Conservation (phyloP, 2,113 vertebrate genomes). For the Rhadina sibilatrix region DNA sequence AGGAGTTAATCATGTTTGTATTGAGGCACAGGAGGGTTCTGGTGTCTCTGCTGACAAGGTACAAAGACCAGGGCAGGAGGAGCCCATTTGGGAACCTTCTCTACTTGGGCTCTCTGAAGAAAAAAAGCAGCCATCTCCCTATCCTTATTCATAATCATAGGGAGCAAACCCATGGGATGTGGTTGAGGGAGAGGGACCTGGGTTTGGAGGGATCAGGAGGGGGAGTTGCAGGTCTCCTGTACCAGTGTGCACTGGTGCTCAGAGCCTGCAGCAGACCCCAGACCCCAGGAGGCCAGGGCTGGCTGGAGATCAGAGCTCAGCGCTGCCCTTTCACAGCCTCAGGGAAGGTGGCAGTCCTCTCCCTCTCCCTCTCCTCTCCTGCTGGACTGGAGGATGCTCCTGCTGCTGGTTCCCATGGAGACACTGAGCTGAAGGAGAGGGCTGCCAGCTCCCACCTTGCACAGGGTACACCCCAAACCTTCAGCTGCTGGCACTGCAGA, state of each 20-base stretch:
- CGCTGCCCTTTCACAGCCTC: not conserved
- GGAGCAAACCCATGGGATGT: not conserved
- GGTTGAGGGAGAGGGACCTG: not conserved
- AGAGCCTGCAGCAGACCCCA: not conserved
- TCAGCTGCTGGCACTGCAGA: not conserved
- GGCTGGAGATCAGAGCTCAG: not conserved
- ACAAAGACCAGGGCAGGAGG: not conserved
- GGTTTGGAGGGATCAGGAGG: not conserved
- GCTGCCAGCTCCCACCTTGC: not conserved
- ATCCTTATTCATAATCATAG: rapidly evolving
- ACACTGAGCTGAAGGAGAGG: not conserved
- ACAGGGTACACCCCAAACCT: not conserved
- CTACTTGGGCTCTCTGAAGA: not conserved
- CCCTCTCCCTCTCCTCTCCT: not conserved
- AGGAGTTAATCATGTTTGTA: rapidly evolving
- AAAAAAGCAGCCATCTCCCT: not conserved
- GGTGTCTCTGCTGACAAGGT: not conserved
- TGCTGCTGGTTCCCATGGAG: constrained; percentile 74
- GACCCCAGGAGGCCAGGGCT: not conserved
- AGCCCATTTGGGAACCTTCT: not conserved
- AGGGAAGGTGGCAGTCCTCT: not conserved
- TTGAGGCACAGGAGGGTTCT: not conserved
- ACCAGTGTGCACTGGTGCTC: rapidly evolving
- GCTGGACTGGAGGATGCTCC: not conserved
- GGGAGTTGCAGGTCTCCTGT: not conserved